phyloP scores from a whole-genome alignment of 1,140 invertebrate species.

The Pseudomyrmex gracilis region DNA sequence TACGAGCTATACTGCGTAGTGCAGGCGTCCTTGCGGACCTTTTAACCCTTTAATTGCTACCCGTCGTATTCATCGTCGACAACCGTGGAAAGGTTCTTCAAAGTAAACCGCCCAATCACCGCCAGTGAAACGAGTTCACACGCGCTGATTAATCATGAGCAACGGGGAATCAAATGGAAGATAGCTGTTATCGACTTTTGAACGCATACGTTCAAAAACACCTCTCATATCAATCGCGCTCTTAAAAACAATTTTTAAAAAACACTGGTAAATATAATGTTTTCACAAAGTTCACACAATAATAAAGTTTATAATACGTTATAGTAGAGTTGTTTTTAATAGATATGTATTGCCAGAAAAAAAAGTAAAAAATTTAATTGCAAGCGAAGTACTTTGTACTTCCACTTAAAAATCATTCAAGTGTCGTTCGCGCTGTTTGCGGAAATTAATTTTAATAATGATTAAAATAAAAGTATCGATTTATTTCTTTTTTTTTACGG shows the following conservation, averaged over 20 bases:
- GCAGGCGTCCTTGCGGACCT: conserved; percentile 70
- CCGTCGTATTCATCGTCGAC: conserved; percentile 71
- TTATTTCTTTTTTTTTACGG: background rate
- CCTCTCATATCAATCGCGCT: background rate
- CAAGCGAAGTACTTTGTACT: too few relatives aligned
- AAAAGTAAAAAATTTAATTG: background rate
- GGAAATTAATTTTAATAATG: background rate
- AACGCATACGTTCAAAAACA: background rate
- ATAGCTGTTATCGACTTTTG: conserved; percentile 39
- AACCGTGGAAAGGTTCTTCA: conserved; percentile 69
- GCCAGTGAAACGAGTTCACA: conserved; percentile 69
- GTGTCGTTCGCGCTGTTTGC: background rate
- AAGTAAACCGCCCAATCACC: conserved; percentile 73
- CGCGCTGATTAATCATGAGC: conserved; percentile 70
- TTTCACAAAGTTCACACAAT: too few relatives aligned
- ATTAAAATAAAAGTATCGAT: background rate
- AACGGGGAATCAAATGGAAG: conserved; percentile 58
- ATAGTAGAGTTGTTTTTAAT: too few relatives aligned
- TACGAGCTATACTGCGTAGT: conserved; percentile 73
- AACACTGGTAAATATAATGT: too few relatives aligned
- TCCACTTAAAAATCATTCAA: too few relatives aligned
- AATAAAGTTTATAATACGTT: too few relatives aligned
- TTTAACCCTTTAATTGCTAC: conserved; percentile 77
- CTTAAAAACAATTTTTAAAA: background rate
- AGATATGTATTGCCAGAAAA: background rate